phyloP scores from a whole-genome alignment of 2,113 vertebrate genomes.

The Myotis yumanensis region DNA sequence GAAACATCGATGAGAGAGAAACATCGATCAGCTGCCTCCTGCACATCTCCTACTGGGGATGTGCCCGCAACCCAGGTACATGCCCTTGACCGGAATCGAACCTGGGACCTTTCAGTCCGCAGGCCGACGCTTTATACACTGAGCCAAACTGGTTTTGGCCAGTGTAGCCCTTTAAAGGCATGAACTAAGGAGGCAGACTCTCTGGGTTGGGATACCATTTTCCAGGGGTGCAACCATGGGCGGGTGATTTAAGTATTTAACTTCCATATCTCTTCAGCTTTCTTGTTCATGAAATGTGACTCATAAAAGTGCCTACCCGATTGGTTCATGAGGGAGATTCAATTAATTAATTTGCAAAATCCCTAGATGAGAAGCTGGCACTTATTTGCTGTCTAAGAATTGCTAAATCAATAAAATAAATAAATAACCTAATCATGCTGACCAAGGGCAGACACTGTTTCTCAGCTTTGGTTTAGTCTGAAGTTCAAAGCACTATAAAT shows the following conservation, averaged over 20 bases:
- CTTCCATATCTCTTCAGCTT: background rate
- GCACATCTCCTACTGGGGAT: too few species aligned
- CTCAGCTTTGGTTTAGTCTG: background rate
- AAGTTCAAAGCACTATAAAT: background rate
- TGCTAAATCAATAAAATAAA: background rate
- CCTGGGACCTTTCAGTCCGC: too few species aligned
- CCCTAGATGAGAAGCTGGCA: fast-evolving
- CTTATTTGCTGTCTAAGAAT: background rate
- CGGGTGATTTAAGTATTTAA: background rate
- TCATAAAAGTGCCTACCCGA: background rate
- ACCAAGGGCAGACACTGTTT: background rate
- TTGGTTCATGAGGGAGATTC: background rate
- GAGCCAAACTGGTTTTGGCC: too few species aligned
- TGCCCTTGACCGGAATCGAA: too few species aligned
- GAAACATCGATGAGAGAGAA: too few species aligned
- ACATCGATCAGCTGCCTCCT: too few species aligned
- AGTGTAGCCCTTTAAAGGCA: background rate
- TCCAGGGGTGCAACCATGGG: fast-evolving
- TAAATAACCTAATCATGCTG: background rate
- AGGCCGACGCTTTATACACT: too few species aligned
- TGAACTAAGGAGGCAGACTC: background rate
- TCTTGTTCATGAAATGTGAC: background rate
- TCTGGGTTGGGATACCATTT: background rate
- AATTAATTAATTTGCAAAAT: background rate
- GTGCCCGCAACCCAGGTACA: too few species aligned